These are phyloP conservation scores for Eupithecia centaureata DNA, from an alignment of 2,888 invertebrate species.

Conservation along the genomic window DNA sequence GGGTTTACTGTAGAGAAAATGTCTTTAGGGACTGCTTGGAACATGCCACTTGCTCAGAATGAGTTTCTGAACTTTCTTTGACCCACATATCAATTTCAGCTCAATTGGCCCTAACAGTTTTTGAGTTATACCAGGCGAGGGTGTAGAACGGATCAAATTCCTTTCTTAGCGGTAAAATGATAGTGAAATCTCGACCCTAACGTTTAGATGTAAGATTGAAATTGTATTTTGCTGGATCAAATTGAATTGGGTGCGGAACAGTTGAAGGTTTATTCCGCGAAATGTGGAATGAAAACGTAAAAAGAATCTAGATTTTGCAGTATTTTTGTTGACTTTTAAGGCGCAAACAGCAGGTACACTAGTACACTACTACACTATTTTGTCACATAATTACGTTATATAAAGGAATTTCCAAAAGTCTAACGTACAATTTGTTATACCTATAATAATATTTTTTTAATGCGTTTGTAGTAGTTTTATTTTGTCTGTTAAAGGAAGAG, in stretches of 20 bases:
- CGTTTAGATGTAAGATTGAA: constrained; percentile 17
- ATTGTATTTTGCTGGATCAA: constrained; percentile 12
- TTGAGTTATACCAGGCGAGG: constrained; percentile 36
- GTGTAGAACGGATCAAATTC: constrained; percentile 23
- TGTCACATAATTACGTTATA: no score
- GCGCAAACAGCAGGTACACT: no score
- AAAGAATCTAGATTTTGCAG: constrained; percentile 5
- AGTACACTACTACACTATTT: no score
- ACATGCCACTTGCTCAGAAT: constrained; percentile 36
- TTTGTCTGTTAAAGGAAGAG: no score
- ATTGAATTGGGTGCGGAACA: constrained; percentile 16
- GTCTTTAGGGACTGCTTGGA: constrained; percentile 35
- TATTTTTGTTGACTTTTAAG: background rate
- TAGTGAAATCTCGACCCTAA: constrained; percentile 15
- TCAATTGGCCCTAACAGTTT: constrained; percentile 38
- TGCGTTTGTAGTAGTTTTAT: no score
- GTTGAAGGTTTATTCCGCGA: constrained; percentile 17
- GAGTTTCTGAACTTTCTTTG: constrained; percentile 37
- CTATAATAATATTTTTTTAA: no score
- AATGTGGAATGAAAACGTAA: constrained; percentile 15
- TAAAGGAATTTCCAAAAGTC: no score
- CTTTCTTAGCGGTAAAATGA: constrained; percentile 9
- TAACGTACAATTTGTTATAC: no score
- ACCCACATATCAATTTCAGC: constrained; percentile 38
- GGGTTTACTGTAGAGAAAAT: constrained; percentile 32